A percentile compares a stretch with the other conserved stretches of the same genome.
Evolutionary conservation across 2,888 invertebrate species (phyloP).

Genomic region (Ernsta delagoae): DNA sequence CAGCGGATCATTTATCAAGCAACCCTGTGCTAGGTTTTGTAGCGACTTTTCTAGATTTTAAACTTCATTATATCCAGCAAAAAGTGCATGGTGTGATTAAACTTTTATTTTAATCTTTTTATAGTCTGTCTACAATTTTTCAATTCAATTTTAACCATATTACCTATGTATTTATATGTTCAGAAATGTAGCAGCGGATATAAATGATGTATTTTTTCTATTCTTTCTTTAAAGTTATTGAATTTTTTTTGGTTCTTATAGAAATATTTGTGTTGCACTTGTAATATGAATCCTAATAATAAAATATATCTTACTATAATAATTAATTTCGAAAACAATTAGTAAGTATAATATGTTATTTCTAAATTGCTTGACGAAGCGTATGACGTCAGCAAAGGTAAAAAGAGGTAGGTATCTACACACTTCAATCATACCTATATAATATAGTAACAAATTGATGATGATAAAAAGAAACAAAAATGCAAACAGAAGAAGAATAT

Average conservation of each 20-base stretch:
- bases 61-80: slow-evolving; percentile 63
- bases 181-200: slow-evolving; percentile 7
- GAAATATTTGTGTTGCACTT: background rate
- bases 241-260: too few species aligned
- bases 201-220: too few species aligned
- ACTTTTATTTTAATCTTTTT: slow-evolving; percentile 59
- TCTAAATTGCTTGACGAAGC: too few species aligned
- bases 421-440: background rate
- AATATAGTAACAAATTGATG: background rate
- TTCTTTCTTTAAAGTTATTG: too few species aligned
- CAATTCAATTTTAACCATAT: slow-evolving; percentile 35
- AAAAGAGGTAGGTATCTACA: background rate
- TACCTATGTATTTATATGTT: slow-evolving; percentile 14
- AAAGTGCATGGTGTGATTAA: slow-evolving; percentile 60
- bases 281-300: too few species aligned
- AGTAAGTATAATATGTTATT: too few species aligned
- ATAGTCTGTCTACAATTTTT: slow-evolving; percentile 39
- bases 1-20: slow-evolving; percentile 76
- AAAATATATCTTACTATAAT: too few species aligned
- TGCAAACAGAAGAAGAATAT: slow-evolving; percentile 19
- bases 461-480: slow-evolving; percentile 13
- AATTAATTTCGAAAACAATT: too few species aligned
- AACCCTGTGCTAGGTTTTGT: slow-evolving; percentile 68
- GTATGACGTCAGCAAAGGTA: too few species aligned
- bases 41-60: slow-evolving; percentile 62